A percentile compares a stretch with the other conserved stretches of the same genome.
These are phyloP conservation scores for Pogonognathellus flavescens DNA, from an alignment of 1,140 invertebrate genomes.

Conservation along the genomic window DNA sequence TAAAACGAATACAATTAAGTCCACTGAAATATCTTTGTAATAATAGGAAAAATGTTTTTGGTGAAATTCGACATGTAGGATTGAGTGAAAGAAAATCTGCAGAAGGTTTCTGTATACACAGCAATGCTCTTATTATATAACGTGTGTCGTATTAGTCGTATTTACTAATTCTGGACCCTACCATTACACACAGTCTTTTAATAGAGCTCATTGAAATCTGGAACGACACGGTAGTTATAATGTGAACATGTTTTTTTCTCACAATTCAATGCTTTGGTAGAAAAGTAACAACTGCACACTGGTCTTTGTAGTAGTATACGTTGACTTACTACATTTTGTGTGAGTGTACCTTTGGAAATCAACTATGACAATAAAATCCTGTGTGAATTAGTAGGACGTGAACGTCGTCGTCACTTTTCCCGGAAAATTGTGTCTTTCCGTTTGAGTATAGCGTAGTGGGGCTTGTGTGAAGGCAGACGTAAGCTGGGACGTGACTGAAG, in stretches of 20 bases:
- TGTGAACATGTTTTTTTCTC: no score
- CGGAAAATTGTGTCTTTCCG: slow-evolving; percentile 27
- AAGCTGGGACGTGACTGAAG: no score
- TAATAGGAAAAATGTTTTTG: slow-evolving; percentile 24
- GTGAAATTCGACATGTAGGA: slow-evolving; percentile 11
- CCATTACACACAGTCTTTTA: background rate
- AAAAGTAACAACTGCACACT: no score
- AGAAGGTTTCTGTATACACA: slow-evolving; percentile 1
- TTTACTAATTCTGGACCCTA: background rate
- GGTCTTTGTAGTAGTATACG: no score
- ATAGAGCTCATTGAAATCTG: slow-evolving; percentile 39
- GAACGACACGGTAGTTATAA: slow-evolving; percentile 11
- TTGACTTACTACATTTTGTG: no score
- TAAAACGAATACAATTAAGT: slow-evolving; percentile 49
- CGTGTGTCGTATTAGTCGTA: no score
- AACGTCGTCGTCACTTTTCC: slow-evolving; percentile 5
- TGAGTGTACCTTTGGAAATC: no score
- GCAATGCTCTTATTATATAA: no score
- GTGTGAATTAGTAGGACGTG: background rate
- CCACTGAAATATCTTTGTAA: slow-evolving; percentile 27
- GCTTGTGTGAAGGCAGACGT: no score
- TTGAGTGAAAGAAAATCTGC: background rate
- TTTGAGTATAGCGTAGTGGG: background rate
- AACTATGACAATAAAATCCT: no score
- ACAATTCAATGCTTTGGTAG: no score